phyloP scores from a whole-genome alignment of 2,797 vertebrate species.

The Setipinna tenuifilis region DNA sequence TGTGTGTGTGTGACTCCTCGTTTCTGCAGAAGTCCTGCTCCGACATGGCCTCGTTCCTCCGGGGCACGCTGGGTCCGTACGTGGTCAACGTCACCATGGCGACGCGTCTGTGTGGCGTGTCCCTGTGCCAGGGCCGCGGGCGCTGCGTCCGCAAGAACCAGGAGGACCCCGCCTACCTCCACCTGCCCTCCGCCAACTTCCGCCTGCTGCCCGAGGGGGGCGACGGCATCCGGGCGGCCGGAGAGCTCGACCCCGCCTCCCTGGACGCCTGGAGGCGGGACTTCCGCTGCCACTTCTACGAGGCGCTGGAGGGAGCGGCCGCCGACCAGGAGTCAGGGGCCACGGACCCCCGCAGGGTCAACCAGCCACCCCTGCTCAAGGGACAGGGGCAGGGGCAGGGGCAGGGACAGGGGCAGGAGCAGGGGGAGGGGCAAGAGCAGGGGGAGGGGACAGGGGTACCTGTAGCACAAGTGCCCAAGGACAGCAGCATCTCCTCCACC shows the following conservation, averaged over 20 bases:
- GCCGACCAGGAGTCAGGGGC: constrained; percentile 73
- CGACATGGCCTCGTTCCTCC: constrained; percentile 74
- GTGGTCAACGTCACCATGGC: constrained; percentile 77
- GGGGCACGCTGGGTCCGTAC: constrained; percentile 77
- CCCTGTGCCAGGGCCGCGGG: constrained; percentile 77
- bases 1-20: background rate
- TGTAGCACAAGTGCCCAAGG: constrained; percentile 25
- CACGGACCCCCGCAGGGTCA: constrained; percentile 45
- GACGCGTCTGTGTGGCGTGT: constrained; percentile 75
- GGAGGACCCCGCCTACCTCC: constrained; percentile 73
- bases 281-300: constrained; percentile 81
- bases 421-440: background rate
- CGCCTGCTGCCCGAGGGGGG: constrained; percentile 55
- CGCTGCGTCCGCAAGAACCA: constrained; percentile 76
- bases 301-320: constrained; percentile 65
- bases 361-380: constrained; percentile 52
- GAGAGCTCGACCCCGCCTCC: constrained; percentile 60
- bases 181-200: constrained; percentile 67
- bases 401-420: background rate
- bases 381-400: constrained; percentile 34
- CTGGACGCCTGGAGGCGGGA: constrained; percentile 74
- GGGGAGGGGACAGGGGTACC: constrained; percentile 36
- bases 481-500: constrained; percentile 24
- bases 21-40: constrained; percentile 76
- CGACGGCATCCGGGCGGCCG: constrained; percentile 63